Evolutionary conservation across 2,888 invertebrate species (phyloP).

Genomic region (Nasonovia ribisnigri): DNA sequence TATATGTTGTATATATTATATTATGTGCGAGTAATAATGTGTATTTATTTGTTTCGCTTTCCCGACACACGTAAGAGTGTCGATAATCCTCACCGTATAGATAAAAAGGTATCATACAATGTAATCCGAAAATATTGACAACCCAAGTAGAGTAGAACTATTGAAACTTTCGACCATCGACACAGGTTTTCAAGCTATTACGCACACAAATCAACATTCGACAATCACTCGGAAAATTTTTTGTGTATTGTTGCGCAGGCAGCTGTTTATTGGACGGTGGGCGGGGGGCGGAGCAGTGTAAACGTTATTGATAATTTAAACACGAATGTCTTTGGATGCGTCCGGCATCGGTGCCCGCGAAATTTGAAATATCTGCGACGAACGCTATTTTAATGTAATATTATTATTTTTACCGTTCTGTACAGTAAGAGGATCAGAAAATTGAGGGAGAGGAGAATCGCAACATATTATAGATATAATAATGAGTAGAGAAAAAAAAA

Average conservation of each 20-base stretch:
- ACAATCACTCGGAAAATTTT: slow-evolving; percentile 63
- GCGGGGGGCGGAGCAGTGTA: slow-evolving; percentile 38
- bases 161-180: slow-evolving; percentile 62
- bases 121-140: slow-evolving; percentile 43
- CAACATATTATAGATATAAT: neutral
- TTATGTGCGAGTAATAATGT: slow-evolving; percentile 10
- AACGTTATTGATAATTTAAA: slow-evolving; percentile 60
- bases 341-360: neutral
- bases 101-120: slow-evolving; percentile 45
- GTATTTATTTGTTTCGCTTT: slow-evolving; percentile 42
- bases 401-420: neutral
- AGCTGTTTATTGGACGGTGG: slow-evolving; percentile 54
- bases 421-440: neutral
- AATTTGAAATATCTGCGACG: slow-evolving; percentile 8
- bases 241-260: slow-evolving; percentile 63
- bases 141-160: slow-evolving; percentile 32
- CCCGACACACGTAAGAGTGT: neutral
- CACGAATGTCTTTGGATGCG: slow-evolving; percentile 49
- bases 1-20: slow-evolving; percentile 32
- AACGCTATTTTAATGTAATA: neutral
- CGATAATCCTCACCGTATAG: slow-evolving; percentile 9
- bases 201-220: slow-evolving; percentile 65
- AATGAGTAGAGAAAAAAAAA: neutral
- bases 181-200: slow-evolving; percentile 61
- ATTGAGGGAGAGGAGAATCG: neutral